Percentiles rank a stretch among this genome's conserved stretches.
These are phyloP conservation scores for Apteryx owenii DNA, from an alignment of 2,113 vertebrate genomes.

Conservation along the genomic window DNA sequence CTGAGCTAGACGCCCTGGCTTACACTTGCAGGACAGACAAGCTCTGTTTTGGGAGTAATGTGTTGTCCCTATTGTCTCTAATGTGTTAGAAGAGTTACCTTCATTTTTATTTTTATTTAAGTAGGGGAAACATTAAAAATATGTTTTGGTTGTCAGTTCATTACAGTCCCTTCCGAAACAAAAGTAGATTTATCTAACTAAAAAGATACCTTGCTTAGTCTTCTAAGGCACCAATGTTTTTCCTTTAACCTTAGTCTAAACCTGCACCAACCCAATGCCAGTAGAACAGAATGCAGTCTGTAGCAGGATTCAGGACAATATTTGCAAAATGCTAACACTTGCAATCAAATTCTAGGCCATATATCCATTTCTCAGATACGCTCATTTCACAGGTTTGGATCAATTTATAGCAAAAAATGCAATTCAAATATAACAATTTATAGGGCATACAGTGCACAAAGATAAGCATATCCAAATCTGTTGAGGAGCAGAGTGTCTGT, in stretches of 20 bases:
- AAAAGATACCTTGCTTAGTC: not conserved
- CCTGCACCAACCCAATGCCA: too few relatives aligned
- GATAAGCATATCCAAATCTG: not conserved
- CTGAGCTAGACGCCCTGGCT: not conserved
- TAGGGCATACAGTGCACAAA: not conserved
- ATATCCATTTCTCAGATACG: not conserved
- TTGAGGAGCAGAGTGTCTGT: not conserved
- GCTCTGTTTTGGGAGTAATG: not conserved
- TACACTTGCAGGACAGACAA: not conserved
- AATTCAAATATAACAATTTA: not conserved
- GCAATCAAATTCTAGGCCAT: not conserved
- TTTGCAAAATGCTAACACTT: not conserved
- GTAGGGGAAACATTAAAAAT: not conserved
- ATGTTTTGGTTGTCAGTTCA: not conserved
- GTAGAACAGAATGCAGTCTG: too few relatives aligned
- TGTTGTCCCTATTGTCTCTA: not conserved
- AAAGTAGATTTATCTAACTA: not conserved
- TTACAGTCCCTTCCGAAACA: not conserved
- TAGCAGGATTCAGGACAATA: not conserved
- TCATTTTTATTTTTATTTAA: not conserved
- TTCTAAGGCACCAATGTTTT: not conserved
- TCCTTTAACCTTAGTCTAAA: not conserved
- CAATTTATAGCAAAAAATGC: not conserved
- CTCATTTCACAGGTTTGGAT: not conserved
- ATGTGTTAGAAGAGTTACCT: not conserved